A percentile compares a stretch with the other conserved stretches of the same genome.
Conservation (phyloP, 1,140 invertebrate species). For the Calycopis cecrops region DNA sequence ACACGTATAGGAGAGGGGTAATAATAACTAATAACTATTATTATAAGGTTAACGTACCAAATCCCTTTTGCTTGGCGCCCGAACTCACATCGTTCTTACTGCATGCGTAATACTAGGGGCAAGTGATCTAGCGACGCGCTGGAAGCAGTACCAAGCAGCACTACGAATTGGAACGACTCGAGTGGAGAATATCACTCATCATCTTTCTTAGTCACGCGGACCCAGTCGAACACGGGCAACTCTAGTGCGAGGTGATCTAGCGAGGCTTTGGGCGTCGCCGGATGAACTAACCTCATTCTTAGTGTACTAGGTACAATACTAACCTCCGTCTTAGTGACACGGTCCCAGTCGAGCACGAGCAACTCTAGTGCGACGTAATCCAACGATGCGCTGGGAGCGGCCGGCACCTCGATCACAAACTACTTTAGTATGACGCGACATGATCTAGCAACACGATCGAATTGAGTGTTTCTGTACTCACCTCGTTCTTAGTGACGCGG, state of each 20-base stretch:
- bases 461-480: not conserved
- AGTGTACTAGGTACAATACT: too few species aligned
- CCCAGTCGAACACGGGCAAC: slow-evolving; percentile 96
- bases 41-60: too few species aligned
- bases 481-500: slow-evolving; percentile 98
- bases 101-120: slow-evolving; percentile 92
- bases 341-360: slow-evolving; percentile 96
- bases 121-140: slow-evolving; percentile 94
- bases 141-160: too few species aligned
- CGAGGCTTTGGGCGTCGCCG: too few species aligned
- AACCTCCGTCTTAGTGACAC: slow-evolving; percentile 97
- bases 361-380: slow-evolving; percentile 94
- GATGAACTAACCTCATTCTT: slow-evolving; percentile 93
- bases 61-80: too few species aligned
- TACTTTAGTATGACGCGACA: slow-evolving; percentile 91
- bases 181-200: too few species aligned
- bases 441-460: slow-evolving; percentile 88
- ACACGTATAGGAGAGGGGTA: too few species aligned
- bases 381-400: slow-evolving; percentile 63
- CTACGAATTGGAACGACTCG: slow-evolving; percentile 84
- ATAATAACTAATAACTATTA: too few species aligned
- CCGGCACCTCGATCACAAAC: slow-evolving; percentile 77
- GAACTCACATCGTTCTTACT: too few species aligned
- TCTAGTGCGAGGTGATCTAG: slow-evolving; percentile 94
- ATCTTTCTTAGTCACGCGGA: slow-evolving; percentile 98